Base-by-base conservation (phyloP, 1,140 invertebrate species). In the Zaprionus ornatus region DNA sequence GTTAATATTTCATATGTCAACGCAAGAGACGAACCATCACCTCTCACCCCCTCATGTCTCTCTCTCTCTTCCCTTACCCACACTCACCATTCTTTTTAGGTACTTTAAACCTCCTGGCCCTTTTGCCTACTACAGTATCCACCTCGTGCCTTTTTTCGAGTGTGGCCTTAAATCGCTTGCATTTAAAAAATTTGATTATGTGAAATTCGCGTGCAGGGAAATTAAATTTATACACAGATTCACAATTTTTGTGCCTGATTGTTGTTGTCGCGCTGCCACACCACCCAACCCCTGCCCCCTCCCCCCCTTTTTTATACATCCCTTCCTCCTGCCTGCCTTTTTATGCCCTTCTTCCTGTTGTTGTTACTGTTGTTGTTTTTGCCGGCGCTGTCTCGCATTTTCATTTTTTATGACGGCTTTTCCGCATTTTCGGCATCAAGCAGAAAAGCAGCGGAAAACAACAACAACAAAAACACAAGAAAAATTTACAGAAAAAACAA, bases 1-100 rank as follows among this genome's bases (percentile, higher is more conserved):
- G 84, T 87, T 88, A 87, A 87, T 87, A 87, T 87, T 87, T 87
- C 80, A 87, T 87, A 87, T 87, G 83, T 87, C 83, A 88, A 84
- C 84, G 74, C 80, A 88, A 72, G 50, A 61, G 54, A 59, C 48
- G 52, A 73, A 65, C 37, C 59, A 21, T 13, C 54, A 21, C 62
- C 15, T 68, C n/a, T 55, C 68, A 32, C 65, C 52, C 54, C 50
- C 55, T 10, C 37, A 17, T 15, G 10, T 12, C 13, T 23, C 17
- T 21, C 27, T 40, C 21, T 13, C 12, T 12, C n/a, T 19, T 15
- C 25, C 12, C 1, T 12, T 10, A 25, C 13, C 5, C 40, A 57
- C 19, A 19, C 29, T 15, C 17, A n/a, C 25, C 25, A 21, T 15
- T 21, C 25, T 50, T 66, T 61, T 19, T 50, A 45, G 61, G 72